Evolutionary conservation across 2,888 invertebrate species (phyloP), one percentile per base, ranked within the genome.

Genomic region (Vannuccia rotundouncinata): DNA sequence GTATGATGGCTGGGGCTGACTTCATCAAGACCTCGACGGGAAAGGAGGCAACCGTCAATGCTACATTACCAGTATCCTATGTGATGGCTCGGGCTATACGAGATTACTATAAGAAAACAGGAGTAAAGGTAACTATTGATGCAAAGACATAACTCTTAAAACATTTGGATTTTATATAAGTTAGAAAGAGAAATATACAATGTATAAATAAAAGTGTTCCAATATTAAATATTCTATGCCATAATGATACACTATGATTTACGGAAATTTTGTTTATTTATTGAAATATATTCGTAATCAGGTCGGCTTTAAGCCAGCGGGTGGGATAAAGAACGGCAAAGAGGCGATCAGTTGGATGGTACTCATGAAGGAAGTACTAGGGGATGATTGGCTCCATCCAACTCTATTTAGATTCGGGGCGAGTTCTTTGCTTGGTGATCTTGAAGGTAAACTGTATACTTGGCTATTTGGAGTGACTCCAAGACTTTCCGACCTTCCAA

Each of bases 11-110:
- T 95, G 98, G 98, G 17, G 92, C 95, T 1, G 94, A 99, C 89
- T 99, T 99, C 86, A 97, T 99, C 82, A 99, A 99, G 89, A 98
- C 98, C 0, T 97, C 97, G 0, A 99, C 98, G 0, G 97, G 91
- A 2, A 99, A 99, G 89, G 99, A 81, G 73, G 29, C 66, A 1
- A 59, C 81, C 13, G 74, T 95, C 0, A 99, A 99, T 90, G 98
- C 99, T 0, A 97, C 94, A 0, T 88, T 98, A 22, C 92, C 93
- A 2, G 92, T 93, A 74, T 96, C 95, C 0, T 89, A 95, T 78
- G 92, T 96, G 0, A 99, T 99, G 98, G 93, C 94, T 83, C 89
- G 92, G 85, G 98, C 97, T 29, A 97, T 99, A 82, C 90, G 92
- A 82, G 87, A 88, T 77, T 92, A 92, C 83, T 95, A 92, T 85